Conservation (phyloP, 2,113 vertebrate species). For the Macaca fascicularis region T2T-MFA8v1.1 NC_088391.1:37668501-37669000, state of each 20-base stretch:
- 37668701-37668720: slow-evolving; percentile 44
- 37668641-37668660: slow-evolving; percentile 19
- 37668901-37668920: slow-evolving; percentile 68
- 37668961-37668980: slow-evolving; percentile 9
- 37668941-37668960: slow-evolving; percentile 18
- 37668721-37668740: slow-evolving; percentile 62
- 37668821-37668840: slow-evolving; percentile 75
- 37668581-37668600: neutral
- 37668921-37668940: slow-evolving; percentile 68
- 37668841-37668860: slow-evolving; percentile 79
- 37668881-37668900: slow-evolving; percentile 76
- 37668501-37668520: neutral
- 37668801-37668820: slow-evolving; percentile 76
- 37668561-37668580: slow-evolving; percentile 13
- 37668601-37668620: neutral
- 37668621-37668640: neutral
- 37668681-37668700: slow-evolving; percentile 69
- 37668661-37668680: slow-evolving; percentile 22
- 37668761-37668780: slow-evolving; percentile 77
- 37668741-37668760: slow-evolving; percentile 81
- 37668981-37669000: neutral
- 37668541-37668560: neutral
- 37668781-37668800: slow-evolving; percentile 79
- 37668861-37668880: slow-evolving; percentile 76
- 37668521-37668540: neutral